phyloP scores from a whole-genome alignment of 2,113 vertebrate genomes.

The Capra hircus region DNA sequence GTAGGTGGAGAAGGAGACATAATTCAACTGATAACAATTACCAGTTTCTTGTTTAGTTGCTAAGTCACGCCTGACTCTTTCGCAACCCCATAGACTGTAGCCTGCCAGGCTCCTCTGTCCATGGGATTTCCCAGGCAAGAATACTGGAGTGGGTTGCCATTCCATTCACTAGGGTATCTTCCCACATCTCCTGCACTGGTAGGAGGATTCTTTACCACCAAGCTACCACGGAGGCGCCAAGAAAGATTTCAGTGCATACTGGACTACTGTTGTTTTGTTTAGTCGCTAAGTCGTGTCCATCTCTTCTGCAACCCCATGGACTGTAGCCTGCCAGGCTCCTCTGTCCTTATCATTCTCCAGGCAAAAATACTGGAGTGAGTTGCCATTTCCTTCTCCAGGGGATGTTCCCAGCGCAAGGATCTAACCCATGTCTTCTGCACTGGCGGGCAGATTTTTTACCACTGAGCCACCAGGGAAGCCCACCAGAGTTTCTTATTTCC shows the following conservation, averaged over 20 bases:
- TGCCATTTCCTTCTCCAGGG: neutral
- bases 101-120: neutral
- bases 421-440: neutral
- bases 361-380: neutral
- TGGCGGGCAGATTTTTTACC: neutral
- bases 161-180: neutral
- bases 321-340: neutral
- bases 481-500: neutral
- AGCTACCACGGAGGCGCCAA: neutral
- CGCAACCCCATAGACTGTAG: neutral
- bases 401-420: neutral
- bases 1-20: neutral
- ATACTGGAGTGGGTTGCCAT: neutral
- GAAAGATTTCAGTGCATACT: neutral
- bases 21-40: neutral
- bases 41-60: neutral
- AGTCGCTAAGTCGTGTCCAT: neutral
- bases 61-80: neutral
- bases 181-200: neutral
- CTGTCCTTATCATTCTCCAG: neutral
- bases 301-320: neutral
- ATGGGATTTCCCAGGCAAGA: neutral
- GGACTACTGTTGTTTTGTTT: neutral
- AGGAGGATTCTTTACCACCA: neutral
- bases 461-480: neutral